Base-by-base conservation (phyloP, 2,888 invertebrate species). In the Melinopterus prodromus region DNA sequence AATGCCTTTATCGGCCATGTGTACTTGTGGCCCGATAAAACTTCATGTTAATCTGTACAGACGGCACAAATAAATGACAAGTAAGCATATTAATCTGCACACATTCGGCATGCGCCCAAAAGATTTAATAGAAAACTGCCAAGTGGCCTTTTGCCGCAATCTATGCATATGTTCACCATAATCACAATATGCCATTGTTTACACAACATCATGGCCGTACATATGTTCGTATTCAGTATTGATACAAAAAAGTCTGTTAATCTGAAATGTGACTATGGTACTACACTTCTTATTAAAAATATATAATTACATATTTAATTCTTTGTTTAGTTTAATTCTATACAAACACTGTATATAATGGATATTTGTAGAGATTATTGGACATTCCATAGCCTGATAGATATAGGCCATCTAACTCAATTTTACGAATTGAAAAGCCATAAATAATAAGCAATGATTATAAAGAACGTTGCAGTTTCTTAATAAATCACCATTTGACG, bases 151-250 rank as follows among this genome's bases (percentile, higher is more conserved):
- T 26, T 35, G 74, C 74, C 36, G 36, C n/a, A 35, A 36, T 74
- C 6, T 16, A 77, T 72, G 77, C 79, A 79, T 79, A 79, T 79
- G 79, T 77, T 79, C 77, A 16, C 69, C 36, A 77, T 79, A 79
- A 79, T 79, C 79, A 70, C 79, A 79, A 77, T 77, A 77, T 79
- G 79, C 77, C 77, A 77, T 77, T 79, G 79, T 79, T 79, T 79
- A 53, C 12, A 53, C 12, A 53, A 53, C 53, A 53, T 53, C 12
- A 53, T 9, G 9, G 53, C 7, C 53, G 53, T 53, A 53, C 53
- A 53, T 12, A 53, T 53, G 53, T 53, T 53, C 53, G 53, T 12
- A 53, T 53, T 53, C 12, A 53, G 12, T 53, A 53, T 53, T 53
- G 9, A 53, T 53, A 53, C 7, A 53, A 53, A 12, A 53, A 26